Conservation (phyloP, 2,113 vertebrate genomes). For the Atractosteus spatula region DNA sequence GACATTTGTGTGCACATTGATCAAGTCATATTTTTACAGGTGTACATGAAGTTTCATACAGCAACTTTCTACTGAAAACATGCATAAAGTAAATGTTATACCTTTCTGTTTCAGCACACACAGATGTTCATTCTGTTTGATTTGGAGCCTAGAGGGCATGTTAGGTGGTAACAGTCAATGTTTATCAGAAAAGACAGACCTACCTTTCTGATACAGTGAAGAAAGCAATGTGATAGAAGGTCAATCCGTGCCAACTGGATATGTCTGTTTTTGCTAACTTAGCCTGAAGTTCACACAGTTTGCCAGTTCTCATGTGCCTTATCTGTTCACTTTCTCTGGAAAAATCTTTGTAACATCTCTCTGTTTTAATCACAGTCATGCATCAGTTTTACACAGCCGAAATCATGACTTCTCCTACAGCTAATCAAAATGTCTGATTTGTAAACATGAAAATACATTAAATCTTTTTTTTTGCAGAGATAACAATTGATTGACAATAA, state of each 20-base stretch:
- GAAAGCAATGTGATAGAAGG: background rate
- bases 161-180: background rate
- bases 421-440: conserved; percentile 25
- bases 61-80: too few species aligned
- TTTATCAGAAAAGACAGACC: background rate
- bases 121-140: background rate
- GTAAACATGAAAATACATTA: conserved; percentile 25
- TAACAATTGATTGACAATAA: conserved; percentile 6
- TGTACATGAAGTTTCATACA: too few species aligned
- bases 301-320: background rate
- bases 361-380: conserved; percentile 15
- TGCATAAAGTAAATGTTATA: too few species aligned
- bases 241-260: background rate
- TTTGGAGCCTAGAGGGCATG: background rate
- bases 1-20: too few species aligned
- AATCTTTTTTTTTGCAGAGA: conserved; percentile 13
- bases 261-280: background rate
- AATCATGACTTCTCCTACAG: conserved; percentile 12
- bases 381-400: conserved; percentile 17
- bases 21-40: too few species aligned
- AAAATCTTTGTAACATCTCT: conserved; percentile 2
- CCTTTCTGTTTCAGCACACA: background rate
- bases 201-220: background rate
- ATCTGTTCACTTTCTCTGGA: conserved; percentile 9
- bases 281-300: conserved; percentile 1